Base-by-base conservation (phyloP, 1,140 invertebrate genomes). In the Tribolium castaneum region DNA sequence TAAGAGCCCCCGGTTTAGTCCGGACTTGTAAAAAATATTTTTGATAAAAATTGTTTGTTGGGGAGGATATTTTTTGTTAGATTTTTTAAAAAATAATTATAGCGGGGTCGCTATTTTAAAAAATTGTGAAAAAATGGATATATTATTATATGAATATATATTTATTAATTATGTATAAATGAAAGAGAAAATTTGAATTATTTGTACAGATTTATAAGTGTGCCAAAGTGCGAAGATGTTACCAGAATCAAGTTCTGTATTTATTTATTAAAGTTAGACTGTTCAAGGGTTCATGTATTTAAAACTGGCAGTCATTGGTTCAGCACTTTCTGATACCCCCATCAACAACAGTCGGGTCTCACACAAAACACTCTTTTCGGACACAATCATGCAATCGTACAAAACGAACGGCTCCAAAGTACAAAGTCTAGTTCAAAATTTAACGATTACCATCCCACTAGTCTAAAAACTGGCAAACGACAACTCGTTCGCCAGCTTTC, bases 41-140 rank as follows among this genome's bases (percentile, higher is more conserved):
- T 86, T 86, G 85, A 87, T 86, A 87, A 86, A 86, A 86, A 86
- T 86, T 86, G 85, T 86, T 86, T 86, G 85, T 87, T 87, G 85
- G 85, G 85, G 86, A 86, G 86, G 85, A 87, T 86, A 86, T 87
- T 86, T 86, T 87, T 87, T 87, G 85, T 86, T 86, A 87, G 83
- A 86, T 85, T 85, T 84, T 84, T 84, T 83, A 86, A 85, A 84
- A 83, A 82, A 82, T 81, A 81, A 79, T 70, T 81, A 84, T 84
- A 84, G 83, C 83, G 84, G 81, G 82, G 82, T 83, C 81, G 83
- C 84, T 85, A 84, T 86, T 85, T 84, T 82, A 84, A 81, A 72
- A 82, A 86, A 85, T 84, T 83, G 85, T 86, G 85, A 86, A 86
- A 87, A 87, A 87, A 87, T 86, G 86, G 85, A 87, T 87, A 86